phyloP scores from a whole-genome alignment of 2,113 vertebrate genomes.

The Ursus arctos region DNA sequence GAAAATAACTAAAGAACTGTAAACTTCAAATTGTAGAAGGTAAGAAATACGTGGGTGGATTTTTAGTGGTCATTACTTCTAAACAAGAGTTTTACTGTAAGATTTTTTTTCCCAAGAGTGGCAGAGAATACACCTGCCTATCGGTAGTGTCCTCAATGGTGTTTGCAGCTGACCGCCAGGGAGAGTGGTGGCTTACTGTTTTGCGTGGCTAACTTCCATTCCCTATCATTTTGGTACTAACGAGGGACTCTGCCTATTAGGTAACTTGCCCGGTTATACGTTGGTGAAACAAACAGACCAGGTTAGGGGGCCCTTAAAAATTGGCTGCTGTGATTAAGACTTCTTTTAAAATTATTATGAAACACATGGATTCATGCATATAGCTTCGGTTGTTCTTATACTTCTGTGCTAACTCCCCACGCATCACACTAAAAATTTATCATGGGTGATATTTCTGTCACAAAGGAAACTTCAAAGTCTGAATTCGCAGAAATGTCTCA shows the following conservation, averaged over 20 bases:
- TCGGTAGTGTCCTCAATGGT: neutral
- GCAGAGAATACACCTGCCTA: neutral
- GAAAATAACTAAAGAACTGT: neutral
- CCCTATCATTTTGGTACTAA: neutral
- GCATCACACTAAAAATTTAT: slow-evolving; percentile 36
- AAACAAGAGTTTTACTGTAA: neutral
- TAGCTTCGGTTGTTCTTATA: slow-evolving; percentile 46
- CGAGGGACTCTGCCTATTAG: neutral
- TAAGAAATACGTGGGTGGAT: neutral
- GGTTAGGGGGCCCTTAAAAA: slow-evolving; percentile 29
- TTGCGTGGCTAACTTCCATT: neutral
- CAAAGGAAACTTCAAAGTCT: slow-evolving; percentile 53
- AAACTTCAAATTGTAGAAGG: neutral
- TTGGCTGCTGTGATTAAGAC: neutral
- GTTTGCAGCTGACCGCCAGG: neutral
- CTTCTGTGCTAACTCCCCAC: slow-evolving; percentile 35
- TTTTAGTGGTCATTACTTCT: neutral
- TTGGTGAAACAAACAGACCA: neutral
- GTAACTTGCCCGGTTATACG: neutral
- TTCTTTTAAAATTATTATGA: slow-evolving; percentile 57
- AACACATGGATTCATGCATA: neutral
- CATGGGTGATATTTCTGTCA: slow-evolving; percentile 35
- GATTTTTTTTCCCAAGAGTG: neutral
- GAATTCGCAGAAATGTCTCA: slow-evolving; percentile 60
- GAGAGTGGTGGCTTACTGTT: neutral